Evolutionary conservation across 1,140 invertebrate genomes (phyloP).

Genomic region (Bradysia coprophila): DNA sequence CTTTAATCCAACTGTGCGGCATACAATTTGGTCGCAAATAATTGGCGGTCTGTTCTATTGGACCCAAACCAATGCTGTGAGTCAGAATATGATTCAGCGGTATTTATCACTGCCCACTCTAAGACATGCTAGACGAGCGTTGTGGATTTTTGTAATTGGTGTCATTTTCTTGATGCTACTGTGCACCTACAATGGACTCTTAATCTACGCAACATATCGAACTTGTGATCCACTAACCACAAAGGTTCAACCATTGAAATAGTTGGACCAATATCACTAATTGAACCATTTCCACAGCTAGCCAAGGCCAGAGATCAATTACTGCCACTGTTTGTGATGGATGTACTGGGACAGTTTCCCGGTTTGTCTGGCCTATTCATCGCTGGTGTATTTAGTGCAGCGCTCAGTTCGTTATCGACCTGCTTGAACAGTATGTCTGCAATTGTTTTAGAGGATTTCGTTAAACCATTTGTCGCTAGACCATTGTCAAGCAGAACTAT

Average conservation of each 20-base stretch:
- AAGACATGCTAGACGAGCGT: slow-evolving; percentile 34
- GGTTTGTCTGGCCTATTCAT: slow-evolving; percentile 47
- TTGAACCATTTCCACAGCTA: slow-evolving; percentile 16
- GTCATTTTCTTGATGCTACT: slow-evolving; percentile 28
- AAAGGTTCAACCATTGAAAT: slow-evolving; percentile 22
- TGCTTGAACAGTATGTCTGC: slow-evolving; percentile 54
- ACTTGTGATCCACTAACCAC: slow-evolving; percentile 50
- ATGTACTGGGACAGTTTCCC: slow-evolving; percentile 33
- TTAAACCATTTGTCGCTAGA: slow-evolving; percentile 27
- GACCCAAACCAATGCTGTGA: slow-evolving; percentile 51
- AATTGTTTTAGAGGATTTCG: slow-evolving; percentile 48
- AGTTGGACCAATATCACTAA: background rate
- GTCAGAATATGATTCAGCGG: slow-evolving; percentile 58
- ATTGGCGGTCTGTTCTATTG: slow-evolving; percentile 64
- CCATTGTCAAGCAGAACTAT: slow-evolving; percentile 26
- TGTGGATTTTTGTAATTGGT: slow-evolving; percentile 37
- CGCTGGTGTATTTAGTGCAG: slow-evolving; percentile 48
- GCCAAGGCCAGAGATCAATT: slow-evolving; percentile 33
- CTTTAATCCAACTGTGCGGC: slow-evolving; percentile 52
- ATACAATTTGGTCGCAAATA: slow-evolving; percentile 61
- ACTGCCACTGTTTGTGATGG: slow-evolving; percentile 41
- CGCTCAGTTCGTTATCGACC: slow-evolving; percentile 54
- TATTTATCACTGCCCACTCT: slow-evolving; percentile 46
- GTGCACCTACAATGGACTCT: slow-evolving; percentile 49
- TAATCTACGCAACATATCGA: slow-evolving; percentile 54